A percentile compares a stretch with the other conserved stretches of the same genome.
These are phyloP conservation scores for Eulithis prunata DNA, from an alignment of 2,888 invertebrate genomes.

Conservation along the genomic window DNA sequence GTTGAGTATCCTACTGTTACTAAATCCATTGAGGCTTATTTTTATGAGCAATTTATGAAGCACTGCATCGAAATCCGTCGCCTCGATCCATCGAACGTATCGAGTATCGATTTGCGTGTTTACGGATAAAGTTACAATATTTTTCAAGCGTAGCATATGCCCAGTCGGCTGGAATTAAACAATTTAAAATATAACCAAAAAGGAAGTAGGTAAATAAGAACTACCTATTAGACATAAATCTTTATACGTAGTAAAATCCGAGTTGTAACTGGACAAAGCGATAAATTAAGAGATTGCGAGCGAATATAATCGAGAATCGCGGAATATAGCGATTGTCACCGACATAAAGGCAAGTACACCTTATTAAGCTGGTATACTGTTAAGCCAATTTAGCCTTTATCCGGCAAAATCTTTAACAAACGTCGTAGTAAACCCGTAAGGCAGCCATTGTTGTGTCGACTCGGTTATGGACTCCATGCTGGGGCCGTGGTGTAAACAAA, in stretches of 20 bases:
- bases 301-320: conserved; percentile 44
- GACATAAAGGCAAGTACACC: conserved; percentile 52
- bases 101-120: conserved; percentile 69
- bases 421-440: conserved; percentile 57
- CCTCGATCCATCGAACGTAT: conserved; percentile 59
- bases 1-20: conserved; percentile 19
- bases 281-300: conserved; percentile 43
- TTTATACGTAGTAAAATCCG: conserved; percentile 22
- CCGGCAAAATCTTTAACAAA: conserved; percentile 68
- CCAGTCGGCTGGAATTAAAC: conserved; percentile 68
- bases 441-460: conserved; percentile 75
- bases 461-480: conserved; percentile 57
- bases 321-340: conserved; percentile 54
- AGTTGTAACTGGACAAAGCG: conserved; percentile 20
- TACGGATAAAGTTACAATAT: conserved; percentile 67
- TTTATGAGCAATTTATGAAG: conserved; percentile 47
- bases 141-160: conserved; percentile 53
- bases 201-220: conserved; percentile 39
- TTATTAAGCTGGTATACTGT: conserved; percentile 58
- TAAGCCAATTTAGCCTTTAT: conserved; percentile 75
- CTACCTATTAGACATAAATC: conserved; percentile 11
- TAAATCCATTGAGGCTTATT: conserved; percentile 25
- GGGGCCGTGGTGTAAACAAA: conserved; percentile 63
- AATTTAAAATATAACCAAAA: conserved; percentile 63
- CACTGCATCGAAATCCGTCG: conserved; percentile 57